These are phyloP conservation scores for Stercorarius parasiticus DNA, from an alignment of 2,113 vertebrate genomes.

Conservation along the genomic window DNA sequence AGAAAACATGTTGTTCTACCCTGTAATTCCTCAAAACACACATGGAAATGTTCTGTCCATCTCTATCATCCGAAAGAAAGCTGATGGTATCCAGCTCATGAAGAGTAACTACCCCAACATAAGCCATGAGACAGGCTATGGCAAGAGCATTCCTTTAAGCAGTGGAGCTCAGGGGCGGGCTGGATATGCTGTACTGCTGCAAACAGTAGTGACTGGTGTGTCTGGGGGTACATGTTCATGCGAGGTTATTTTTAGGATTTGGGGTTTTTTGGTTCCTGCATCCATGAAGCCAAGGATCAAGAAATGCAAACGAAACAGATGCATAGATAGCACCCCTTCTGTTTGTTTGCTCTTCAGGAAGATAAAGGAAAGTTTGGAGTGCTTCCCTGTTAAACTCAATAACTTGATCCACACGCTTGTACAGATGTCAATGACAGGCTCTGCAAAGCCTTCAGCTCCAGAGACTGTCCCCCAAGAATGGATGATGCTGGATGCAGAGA, in stretches of 20 bases:
- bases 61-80: not conserved
- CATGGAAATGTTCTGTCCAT: not conserved
- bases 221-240: not conserved
- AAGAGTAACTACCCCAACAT: not conserved
- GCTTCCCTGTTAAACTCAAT: constrained; percentile 88
- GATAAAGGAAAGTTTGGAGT: constrained; percentile 88
- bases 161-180: not conserved
- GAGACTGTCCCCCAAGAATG: constrained; percentile 27
- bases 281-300: not conserved
- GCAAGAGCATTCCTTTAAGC: not conserved
- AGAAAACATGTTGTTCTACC: not conserved
- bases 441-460: constrained; percentile 12
- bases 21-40: not conserved
- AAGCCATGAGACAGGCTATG: not conserved
- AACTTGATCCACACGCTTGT: constrained; percentile 84
- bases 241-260: not conserved
- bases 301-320: not conserved
- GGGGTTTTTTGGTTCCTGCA: not conserved
- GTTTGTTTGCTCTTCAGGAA: constrained; percentile 75
- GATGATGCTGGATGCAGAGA: not conserved
- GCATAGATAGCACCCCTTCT: not conserved
- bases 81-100: not conserved
- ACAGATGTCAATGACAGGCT: constrained; percentile 67
- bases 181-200: not conserved
- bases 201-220: not conserved